Base-by-base conservation (phyloP, 2,113 vertebrate species). In the Paralichthys olivaceus region DNA sequence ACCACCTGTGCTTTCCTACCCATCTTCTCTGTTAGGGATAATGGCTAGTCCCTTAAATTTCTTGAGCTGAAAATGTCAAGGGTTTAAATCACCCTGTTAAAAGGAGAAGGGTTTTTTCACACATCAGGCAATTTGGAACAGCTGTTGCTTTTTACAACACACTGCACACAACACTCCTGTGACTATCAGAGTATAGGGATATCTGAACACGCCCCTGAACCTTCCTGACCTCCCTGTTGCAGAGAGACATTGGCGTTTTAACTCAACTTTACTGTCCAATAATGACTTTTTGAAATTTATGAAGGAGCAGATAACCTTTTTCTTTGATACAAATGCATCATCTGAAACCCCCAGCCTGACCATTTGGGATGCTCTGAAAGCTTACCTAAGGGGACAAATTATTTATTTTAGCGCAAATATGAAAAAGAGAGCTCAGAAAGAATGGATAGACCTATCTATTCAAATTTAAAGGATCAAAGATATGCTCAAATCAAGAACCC, bases 311-410 rank as follows among this genome's bases (percentile, higher is more conserved):
- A 57, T 57, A 25, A 14, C 26, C 20, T 1, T 66, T 75, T n/a
- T n/a, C n/a, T n/a, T n/a, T n/a, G n/a, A n/a, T n/a, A n/a, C n/a
- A n/a, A n/a, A n/a, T n/a, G n/a, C n/a, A n/a, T n/a, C n/a, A n/a
- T n/a, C n/a, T n/a, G n/a, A n/a, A n/a, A n/a, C n/a, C n/a, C n/a
- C n/a, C n/a, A n/a, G n/a, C n/a, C n/a, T n/a, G n/a, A n/a, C n/a
- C n/a, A n/a, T n/a, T n/a, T n/a, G n/a, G n/a, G 56, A 76, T 40
- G 12, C 56, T 3, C 7, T 68, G 0, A 65, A 74, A 7, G 72
- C 53, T 0, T 74, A 56, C 2, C 13, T 67, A 0, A 11, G 17
- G 3, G 43, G 55, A 4, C 28, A 67, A 58, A 59, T 67, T 25
- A 67, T 67, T 9, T 23, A n/a, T 1, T 67, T 9, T 3, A 26